Evolutionary conservation across 2,797 vertebrate species (phyloP).

Genomic region (Poeciliopsis gracilis): DNA sequence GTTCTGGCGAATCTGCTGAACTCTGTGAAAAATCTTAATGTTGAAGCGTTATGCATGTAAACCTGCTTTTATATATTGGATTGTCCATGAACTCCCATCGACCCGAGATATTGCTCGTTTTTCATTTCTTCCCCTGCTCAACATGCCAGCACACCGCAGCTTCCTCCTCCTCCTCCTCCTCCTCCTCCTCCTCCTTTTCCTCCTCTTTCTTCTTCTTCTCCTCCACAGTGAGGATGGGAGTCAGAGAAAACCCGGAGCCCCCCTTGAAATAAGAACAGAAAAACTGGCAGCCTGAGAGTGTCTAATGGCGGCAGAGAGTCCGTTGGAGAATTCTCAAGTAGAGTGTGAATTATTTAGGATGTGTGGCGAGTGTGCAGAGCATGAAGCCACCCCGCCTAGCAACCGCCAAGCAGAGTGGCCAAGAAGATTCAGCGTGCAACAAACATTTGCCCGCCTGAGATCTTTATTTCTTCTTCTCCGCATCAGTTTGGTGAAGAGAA

Average conservation of each 20-base stretch:
- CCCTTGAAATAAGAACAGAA: slow-evolving; percentile 43
- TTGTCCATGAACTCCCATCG: slow-evolving; percentile 71
- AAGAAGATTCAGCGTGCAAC: slow-evolving; percentile 48
- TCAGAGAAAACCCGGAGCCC: slow-evolving; percentile 48
- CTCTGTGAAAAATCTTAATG: slow-evolving; percentile 70
- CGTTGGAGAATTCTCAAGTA: slow-evolving; percentile 79
- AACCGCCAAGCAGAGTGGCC: slow-evolving; percentile 56
- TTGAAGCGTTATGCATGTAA: slow-evolving; percentile 70
- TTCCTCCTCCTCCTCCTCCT: too few species aligned
- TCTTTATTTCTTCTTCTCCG: slow-evolving; percentile 49
- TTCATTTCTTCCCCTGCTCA: slow-evolving; percentile 39
- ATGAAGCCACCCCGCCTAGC: slow-evolving; percentile 67
- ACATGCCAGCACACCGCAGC: not conserved
- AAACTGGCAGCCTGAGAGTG: slow-evolving; percentile 68
- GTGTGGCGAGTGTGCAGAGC: slow-evolving; percentile 73
- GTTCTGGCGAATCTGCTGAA: slow-evolving; percentile 71
- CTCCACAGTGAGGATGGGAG: slow-evolving; percentile 33
- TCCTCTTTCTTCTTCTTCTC: slow-evolving; percentile 9
- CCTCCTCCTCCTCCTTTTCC: not conserved
- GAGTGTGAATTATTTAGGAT: slow-evolving; percentile 80
- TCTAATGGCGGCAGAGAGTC: slow-evolving; percentile 76
- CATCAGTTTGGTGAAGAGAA: slow-evolving; percentile 11
- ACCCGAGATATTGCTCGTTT: slow-evolving; percentile 59
- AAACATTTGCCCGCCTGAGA: slow-evolving; percentile 50
- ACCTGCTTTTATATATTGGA: slow-evolving; percentile 67